Conservation (phyloP, 1,140 invertebrate genomes). For the Pseudomyrmex pallidus region DNA sequence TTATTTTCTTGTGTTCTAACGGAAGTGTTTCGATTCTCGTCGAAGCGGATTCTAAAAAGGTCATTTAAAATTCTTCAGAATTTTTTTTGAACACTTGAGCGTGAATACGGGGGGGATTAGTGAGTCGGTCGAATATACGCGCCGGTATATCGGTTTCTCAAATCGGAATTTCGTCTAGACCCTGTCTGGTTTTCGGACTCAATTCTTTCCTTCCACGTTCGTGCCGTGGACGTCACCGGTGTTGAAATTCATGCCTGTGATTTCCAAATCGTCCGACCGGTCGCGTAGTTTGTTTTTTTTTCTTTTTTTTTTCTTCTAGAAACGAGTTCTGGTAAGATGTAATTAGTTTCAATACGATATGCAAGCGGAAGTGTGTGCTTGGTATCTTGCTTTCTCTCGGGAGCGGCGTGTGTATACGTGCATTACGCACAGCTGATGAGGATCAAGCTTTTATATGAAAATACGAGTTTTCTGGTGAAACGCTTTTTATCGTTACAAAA, state of each 20-base stretch:
- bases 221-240: neutral
- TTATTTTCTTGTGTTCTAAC: too few species aligned
- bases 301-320: neutral
- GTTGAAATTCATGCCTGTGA: neutral
- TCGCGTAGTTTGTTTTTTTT: neutral
- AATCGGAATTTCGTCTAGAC: constrained; percentile 60
- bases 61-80: constrained; percentile 61
- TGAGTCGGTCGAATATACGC: neutral
- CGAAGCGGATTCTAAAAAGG: constrained; percentile 27
- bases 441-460: constrained; percentile 18
- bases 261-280: constrained; percentile 2
- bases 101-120: constrained; percentile 43
- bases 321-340: constrained; percentile 49
- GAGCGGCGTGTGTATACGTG: neutral
- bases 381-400: constrained; percentile 47
- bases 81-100: constrained; percentile 45
- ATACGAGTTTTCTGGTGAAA: neutral
- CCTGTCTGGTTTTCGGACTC: constrained; percentile 23
- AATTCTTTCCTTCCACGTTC: neutral
- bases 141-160: constrained; percentile 39
- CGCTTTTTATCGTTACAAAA: neutral
- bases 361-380: constrained; percentile 33
- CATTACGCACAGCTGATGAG: neutral
- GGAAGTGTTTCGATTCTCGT: neutral
- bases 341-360: constrained; percentile 55